These are phyloP conservation scores for Rhynchomys soricoides DNA, from an alignment of 2,113 vertebrate genomes.

Conservation along the genomic window DNA sequence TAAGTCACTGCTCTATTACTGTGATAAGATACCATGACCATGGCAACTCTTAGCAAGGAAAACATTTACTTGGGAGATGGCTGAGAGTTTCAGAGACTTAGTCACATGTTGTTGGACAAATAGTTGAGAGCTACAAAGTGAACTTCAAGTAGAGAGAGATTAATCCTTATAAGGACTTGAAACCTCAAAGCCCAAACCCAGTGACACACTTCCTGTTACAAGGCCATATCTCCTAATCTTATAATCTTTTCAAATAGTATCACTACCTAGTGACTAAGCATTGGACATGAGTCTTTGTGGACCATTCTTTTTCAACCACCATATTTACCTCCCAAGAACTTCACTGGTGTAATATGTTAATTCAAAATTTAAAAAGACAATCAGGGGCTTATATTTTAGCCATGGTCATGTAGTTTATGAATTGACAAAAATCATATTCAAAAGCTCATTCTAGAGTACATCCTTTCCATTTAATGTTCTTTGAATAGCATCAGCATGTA, in stretches of 20 bases:
- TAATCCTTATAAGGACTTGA: not conserved
- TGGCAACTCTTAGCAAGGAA: not conserved
- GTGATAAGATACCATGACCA: not conserved
- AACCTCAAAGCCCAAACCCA: not conserved
- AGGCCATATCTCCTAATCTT: not conserved
- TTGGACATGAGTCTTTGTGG: not conserved
- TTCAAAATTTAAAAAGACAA: not conserved
- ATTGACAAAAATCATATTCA: not conserved
- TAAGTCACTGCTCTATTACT: not conserved
- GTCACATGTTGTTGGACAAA: not conserved
- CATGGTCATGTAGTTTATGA: not conserved
- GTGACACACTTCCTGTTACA: not conserved
- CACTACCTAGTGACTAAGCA: not conserved
- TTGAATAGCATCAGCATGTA: not conserved
- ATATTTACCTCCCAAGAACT: not conserved
- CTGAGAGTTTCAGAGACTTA: not conserved
- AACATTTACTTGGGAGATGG: not conserved
- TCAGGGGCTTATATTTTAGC: not conserved
- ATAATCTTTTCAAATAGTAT: not conserved
- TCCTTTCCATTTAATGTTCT: not conserved
- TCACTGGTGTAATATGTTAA: not conserved
- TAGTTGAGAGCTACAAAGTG: not conserved
- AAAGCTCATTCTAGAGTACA: not conserved
- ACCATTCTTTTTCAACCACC: not conserved
- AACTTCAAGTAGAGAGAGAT: not conserved